These are phyloP conservation scores for Patella caerulea DNA, from an alignment of 2,888 invertebrate genomes.

Conservation along the genomic window DNA sequence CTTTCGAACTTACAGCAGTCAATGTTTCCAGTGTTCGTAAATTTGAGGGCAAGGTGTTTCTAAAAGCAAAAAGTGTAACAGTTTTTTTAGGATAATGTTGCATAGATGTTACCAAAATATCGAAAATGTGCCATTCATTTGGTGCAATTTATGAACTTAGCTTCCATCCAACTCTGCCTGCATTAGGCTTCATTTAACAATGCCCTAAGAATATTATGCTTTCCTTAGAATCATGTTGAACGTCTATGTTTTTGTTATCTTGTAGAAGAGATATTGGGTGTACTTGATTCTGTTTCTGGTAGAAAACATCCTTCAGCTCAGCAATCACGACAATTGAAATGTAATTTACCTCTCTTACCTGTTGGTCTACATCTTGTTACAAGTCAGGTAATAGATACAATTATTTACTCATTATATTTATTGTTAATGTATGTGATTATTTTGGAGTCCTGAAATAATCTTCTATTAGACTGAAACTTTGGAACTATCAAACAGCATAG, in stretches of 20 bases:
- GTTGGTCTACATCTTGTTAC: slow-evolving; percentile 65
- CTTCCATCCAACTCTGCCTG: background rate
- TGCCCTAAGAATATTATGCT: background rate
- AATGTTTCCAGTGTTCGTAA: too few species aligned
- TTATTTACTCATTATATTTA: too few species aligned
- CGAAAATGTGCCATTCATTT: too few species aligned
- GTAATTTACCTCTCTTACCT: slow-evolving; percentile 62
- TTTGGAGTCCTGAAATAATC: too few species aligned
- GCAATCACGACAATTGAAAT: slow-evolving; percentile 67
- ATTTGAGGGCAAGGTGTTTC: too few species aligned
- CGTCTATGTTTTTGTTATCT: background rate
- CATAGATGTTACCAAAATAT: too few species aligned
- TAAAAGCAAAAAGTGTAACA: too few species aligned
- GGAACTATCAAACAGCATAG: too few species aligned
- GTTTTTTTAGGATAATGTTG: too few species aligned
- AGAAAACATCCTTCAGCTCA: slow-evolving; percentile 69
- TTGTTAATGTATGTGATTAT: too few species aligned
- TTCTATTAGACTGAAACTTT: too few species aligned
- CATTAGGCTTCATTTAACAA: background rate
- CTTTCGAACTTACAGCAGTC: too few species aligned
- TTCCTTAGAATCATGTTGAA: background rate
- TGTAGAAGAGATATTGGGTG: slow-evolving; percentile 63
- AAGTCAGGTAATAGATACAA: slow-evolving; percentile 55
- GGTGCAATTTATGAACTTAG: background rate
- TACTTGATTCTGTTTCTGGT: slow-evolving; percentile 65